Conservation (phyloP, 2,113 vertebrate species). For the Gasterosteus nipponicus region DNA sequence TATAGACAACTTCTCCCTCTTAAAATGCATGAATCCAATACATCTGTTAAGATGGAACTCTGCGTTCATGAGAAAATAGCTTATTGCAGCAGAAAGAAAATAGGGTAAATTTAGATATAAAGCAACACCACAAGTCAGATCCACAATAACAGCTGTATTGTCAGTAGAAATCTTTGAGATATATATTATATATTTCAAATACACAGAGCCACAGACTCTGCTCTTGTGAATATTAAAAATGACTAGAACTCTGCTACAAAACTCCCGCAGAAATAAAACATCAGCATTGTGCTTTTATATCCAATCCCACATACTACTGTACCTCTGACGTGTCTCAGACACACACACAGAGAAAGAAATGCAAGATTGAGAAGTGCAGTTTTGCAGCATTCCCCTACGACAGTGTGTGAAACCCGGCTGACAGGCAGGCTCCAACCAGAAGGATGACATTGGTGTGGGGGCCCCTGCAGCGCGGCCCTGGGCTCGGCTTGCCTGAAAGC, state of each 20-base stretch:
- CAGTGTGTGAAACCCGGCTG: slow-evolving; percentile 69
- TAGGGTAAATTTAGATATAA: slow-evolving; percentile 6
- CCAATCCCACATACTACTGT: neutral
- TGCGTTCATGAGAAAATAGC: slow-evolving; percentile 13
- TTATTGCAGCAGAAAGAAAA: slow-evolving; percentile 18
- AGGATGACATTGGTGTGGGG: slow-evolving; percentile 76
- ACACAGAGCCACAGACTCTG: neutral
- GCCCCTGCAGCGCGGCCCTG: slow-evolving; percentile 55
- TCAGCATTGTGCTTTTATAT: neutral
- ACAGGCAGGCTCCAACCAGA: slow-evolving; percentile 77
- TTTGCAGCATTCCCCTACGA: slow-evolving; percentile 31
- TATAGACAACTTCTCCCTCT: neutral
- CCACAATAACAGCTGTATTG: neutral
- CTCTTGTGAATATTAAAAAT: slow-evolving; percentile 5
- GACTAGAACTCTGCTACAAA: neutral
- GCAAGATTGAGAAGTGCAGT: neutral
- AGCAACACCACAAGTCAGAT: slow-evolving; percentile 2
- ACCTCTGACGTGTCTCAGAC: slow-evolving; percentile 9
- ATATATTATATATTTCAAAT: neutral
- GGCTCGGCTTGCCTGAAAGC: slow-evolving; percentile 50
- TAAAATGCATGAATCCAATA: slow-evolving; percentile 2
- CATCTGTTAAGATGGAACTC: slow-evolving; percentile 15
- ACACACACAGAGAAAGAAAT: neutral
- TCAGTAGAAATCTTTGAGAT: neutral
- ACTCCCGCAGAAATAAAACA: neutral